These are phyloP conservation scores for Pleuronectes platessa DNA, from an alignment of 2,113 vertebrate genomes.

Conservation along the genomic window DNA sequence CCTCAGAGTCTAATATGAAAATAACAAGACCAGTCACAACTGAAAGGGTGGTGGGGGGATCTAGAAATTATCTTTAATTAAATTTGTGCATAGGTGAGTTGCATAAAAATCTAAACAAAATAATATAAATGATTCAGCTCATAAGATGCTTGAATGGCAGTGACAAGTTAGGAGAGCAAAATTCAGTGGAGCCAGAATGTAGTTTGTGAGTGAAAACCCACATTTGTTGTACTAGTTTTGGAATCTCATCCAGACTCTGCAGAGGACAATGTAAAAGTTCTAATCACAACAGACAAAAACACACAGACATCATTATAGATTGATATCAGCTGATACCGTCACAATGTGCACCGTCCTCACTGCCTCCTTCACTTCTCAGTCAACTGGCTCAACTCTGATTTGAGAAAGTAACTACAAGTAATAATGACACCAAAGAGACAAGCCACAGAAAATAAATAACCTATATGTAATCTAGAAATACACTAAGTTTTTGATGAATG, in stretches of 20 bases:
- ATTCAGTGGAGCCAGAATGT: no score
- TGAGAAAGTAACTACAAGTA: not conserved
- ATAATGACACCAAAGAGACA: not conserved
- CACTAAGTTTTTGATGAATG: constrained; percentile 4
- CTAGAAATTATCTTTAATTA: no score
- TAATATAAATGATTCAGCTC: no score
- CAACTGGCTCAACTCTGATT: not conserved
- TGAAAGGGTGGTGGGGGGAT: not conserved
- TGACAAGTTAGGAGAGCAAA: no score
- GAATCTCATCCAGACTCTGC: no score
- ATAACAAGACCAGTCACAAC: not conserved
- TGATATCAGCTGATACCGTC: no score
- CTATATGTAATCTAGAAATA: no score
- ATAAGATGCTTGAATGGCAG: no score
- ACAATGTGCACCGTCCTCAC: no score
- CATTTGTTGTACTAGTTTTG: rapidly evolving
- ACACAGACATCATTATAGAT: no score
- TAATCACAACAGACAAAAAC: not conserved
- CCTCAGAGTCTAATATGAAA: constrained; percentile 41
- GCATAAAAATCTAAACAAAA: no score
- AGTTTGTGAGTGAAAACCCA: not conserved
- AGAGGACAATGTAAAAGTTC: not conserved
- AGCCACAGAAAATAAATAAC: not conserved
- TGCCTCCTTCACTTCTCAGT: not conserved
- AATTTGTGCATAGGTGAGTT: no score